Evolutionary conservation across 1,140 invertebrate genomes (phyloP).

Genomic region (Zaprionus africanus): DNA sequence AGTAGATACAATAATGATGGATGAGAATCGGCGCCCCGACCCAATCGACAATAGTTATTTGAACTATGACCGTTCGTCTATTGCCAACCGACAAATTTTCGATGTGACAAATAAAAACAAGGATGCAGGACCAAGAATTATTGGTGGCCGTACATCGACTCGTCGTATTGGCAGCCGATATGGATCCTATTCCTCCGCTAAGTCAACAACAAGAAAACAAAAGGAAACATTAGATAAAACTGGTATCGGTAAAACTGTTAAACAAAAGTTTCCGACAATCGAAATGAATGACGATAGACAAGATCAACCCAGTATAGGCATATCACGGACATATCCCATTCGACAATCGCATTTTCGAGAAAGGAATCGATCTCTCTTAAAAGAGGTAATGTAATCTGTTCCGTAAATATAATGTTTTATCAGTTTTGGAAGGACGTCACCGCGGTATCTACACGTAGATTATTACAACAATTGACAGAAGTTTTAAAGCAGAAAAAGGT

Average conservation of each 20-base stretch:
- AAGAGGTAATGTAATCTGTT: slow-evolving; percentile 57
- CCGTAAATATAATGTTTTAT: not conserved
- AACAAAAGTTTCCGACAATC: slow-evolving; percentile 29
- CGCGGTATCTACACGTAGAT: no score
- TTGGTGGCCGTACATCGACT: slow-evolving; percentile 33
- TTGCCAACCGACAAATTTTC: slow-evolving; percentile 48
- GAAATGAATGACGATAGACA: slow-evolving; percentile 10
- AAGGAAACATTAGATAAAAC: slow-evolving; percentile 32
- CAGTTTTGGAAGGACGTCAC: no score
- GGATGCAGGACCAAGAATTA: slow-evolving; percentile 10
- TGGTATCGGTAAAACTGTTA: slow-evolving; percentile 29
- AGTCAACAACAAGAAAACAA: slow-evolving; percentile 5
- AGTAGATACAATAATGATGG: slow-evolving; percentile 66
- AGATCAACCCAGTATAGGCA: slow-evolving; percentile 47
- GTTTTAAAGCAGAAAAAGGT: no score
- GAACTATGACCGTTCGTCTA: slow-evolving; percentile 40
- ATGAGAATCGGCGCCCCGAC: slow-evolving; percentile 75
- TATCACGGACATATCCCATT: slow-evolving; percentile 59
- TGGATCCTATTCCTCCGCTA: slow-evolving; percentile 3
- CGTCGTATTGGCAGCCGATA: slow-evolving; percentile 48
- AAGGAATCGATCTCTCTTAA: slow-evolving; percentile 68
- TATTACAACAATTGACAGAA: no score
- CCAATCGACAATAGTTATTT: slow-evolving; percentile 34
- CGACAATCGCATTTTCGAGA: slow-evolving; percentile 77
- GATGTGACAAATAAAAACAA: slow-evolving; percentile 29